Evolutionary conservation across 2,113 vertebrate species (phyloP), one percentile per base, ranked within the genome.

Genomic region (Antechinus flavipes): DNA sequence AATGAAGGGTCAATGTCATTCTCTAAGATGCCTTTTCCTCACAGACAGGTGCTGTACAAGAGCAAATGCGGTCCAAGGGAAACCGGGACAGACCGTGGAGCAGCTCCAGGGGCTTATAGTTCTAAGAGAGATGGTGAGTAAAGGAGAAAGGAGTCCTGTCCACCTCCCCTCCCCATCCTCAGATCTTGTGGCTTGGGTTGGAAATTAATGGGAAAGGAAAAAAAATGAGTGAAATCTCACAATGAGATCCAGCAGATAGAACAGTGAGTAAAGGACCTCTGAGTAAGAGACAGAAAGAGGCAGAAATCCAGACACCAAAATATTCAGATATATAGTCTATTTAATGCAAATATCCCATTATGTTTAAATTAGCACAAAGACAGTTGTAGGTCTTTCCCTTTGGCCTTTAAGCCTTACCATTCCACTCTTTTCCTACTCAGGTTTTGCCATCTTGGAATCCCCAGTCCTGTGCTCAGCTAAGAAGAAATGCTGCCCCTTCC

Each of bases 11-110:
- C 52, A 30, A 8, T 19, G 11, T 26, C 16, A 27, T 47, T 84
- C n/a, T 90, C 49, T 97, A 55, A 68, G 42, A 0, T 89, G 89
- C 92, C 91, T 76, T 96, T 93, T 94, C 47, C 90, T 95, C 93
- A 2, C 98, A 99, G 99, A 99, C 99, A 0, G 99, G 99, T 0
- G 98, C 99, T 0, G 98, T 99, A 24, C 99, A 99, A 98, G 99
- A 99, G 97, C 99, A 99, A 97, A 99, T 99, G 99, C 98, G 99
- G 95, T 99, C 99, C 52, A 99, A 99, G 98, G 99, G 99, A 0
- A 98, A 98, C 0, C 99, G 99, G 89, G 99, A 99, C 96, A 98
- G 99, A 96, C 98, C 98, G 11, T 98, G 99, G 99, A 99, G 97
- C 97, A 98, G 54, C 97, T 98, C 98, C 84, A 97, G 98, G 3